Percentiles rank a stretch among this genome's conserved stretches.
phyloP scores from a whole-genome alignment of 2,888 invertebrate species.

The Rhingia rostrata region DNA sequence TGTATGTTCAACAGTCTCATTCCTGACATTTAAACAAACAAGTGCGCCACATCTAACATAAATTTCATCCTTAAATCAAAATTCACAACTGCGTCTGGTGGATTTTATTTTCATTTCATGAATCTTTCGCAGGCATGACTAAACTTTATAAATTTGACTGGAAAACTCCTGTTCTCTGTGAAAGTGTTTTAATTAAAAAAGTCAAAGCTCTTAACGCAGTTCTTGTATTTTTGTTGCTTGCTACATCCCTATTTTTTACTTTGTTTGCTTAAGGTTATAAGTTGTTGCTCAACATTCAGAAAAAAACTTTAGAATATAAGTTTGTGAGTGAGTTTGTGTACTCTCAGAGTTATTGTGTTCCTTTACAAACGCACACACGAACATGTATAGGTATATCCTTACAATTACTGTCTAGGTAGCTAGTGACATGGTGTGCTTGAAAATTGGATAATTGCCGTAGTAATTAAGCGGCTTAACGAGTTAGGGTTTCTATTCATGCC shows the following conservation, averaged over 20 bases:
- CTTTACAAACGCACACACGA: neutral
- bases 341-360: too few species aligned
- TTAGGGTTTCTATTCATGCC: neutral
- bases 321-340: neutral
- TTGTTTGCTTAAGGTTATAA: slow-evolving; percentile 32
- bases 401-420: neutral
- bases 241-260: neutral
- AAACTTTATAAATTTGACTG: slow-evolving; percentile 3
- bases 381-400: neutral
- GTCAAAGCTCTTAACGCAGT: slow-evolving; percentile 26
- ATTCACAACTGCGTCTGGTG: neutral
- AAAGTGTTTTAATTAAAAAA: slow-evolving; percentile 46
- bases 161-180: neutral
- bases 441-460: slow-evolving; percentile 57
- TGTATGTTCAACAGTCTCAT: too few species aligned
- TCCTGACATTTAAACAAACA: too few species aligned
- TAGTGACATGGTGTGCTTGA: slow-evolving; percentile 21
- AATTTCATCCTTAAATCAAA: too few species aligned
- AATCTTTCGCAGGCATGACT: neutral
- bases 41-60: too few species aligned
- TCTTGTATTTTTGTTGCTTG: neutral
- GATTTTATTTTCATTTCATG: neutral
- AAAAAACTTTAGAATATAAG: neutral
- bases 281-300: slow-evolving; percentile 10
- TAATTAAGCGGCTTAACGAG: slow-evolving; percentile 51